Percentiles rank a stretch among this genome's conserved stretches.
These are phyloP conservation scores for Caenorhabditis tropicalis DNA, from an alignment of 1,140 invertebrate genomes.

Conservation along the genomic window DNA sequence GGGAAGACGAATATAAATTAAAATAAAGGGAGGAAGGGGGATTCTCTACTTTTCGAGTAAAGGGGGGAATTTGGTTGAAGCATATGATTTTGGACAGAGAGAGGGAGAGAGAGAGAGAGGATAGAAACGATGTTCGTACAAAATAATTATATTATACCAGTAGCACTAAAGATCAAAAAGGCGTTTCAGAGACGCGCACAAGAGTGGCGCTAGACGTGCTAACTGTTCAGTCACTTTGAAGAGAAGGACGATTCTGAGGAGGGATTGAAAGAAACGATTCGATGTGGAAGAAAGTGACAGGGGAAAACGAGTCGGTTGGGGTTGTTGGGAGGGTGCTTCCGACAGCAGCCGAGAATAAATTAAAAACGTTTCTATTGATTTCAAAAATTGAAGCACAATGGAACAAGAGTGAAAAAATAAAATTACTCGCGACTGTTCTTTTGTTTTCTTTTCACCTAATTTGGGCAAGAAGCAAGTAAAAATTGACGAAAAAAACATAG, in stretches of 20 bases:
- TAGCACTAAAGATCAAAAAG: conserved; percentile 37
- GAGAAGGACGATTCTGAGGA: not conserved
- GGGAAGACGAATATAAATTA: not conserved
- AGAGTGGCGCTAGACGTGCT: conserved; percentile 26
- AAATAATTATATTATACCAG: conserved; percentile 44
- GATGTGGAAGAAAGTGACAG: conserved; percentile 25
- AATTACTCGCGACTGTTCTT: not conserved
- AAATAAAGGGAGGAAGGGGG: not conserved
- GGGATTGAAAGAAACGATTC: not conserved
- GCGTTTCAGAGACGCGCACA: not conserved
- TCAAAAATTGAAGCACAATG: not conserved
- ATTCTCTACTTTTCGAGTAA: conserved; percentile 14
- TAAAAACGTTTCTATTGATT: not conserved
- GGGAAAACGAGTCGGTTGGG: not conserved
- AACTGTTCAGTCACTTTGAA: conserved; percentile 7
- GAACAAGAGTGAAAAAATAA: conserved; percentile 5
- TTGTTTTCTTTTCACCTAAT: conserved; percentile 15
- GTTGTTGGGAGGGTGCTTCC: too few species aligned
- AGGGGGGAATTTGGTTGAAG: conserved; percentile 16
- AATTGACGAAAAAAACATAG: not conserved
- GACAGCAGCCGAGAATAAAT: not conserved
- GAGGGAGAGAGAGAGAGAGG: too few species aligned
- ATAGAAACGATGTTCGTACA: conserved; percentile 30
- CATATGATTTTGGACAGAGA: conserved; percentile 12
- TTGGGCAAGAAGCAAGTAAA: conserved; percentile 32